Evolutionary conservation across 1,140 invertebrate genomes (phyloP), one percentile per base, ranked within the genome.

Genomic region (Drosophila kikkawai): DNA sequence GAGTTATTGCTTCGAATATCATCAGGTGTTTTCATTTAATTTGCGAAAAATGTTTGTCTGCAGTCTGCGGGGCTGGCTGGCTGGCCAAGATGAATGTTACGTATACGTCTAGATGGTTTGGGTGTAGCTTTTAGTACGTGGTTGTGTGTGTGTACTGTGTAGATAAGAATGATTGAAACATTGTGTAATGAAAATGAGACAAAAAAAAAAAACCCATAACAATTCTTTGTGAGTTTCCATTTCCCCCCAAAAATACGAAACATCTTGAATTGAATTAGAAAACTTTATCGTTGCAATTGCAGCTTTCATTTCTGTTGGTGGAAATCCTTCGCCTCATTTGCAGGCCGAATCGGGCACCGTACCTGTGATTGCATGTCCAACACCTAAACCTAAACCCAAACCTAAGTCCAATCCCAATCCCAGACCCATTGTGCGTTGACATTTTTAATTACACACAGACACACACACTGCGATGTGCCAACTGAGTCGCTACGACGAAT

Each of bases 11-110:
- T 70, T 48, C 58, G 66, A 80, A 79, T 65, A 81, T 79, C 80
- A 79, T 85, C 91, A 91, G 91, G 83, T 92, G 91, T 92, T 92
- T 92, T 92, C 91, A 90, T 92, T 92, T 90, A 88, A 92, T 92
- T 92, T 92, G 87, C 75, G 75, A 90, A 80, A 92, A 90, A 86
- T 90, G 91, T 91, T 92, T 88, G 82, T 63, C 80, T 76, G 61
- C 70, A 79, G 61, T 41, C 63, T 45, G 41, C 36, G 42, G 48
- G 4, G 12, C 4, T 36, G 32, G 7, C 48, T 29, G 48, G 26
- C 22, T 75, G 64, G 26, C 56, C 55, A 77, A 79, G 53, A 58
- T 71, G 56, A 77, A 77, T 77, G 53, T 68, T 50, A 59, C 29
- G 42, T 51, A 51, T 48, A 59, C 58, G 45, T 22, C 56, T 29